Evolutionary conservation across 2,797 vertebrate genomes (phyloP).

Genomic region (Gadopsis marmoratus): DNA sequence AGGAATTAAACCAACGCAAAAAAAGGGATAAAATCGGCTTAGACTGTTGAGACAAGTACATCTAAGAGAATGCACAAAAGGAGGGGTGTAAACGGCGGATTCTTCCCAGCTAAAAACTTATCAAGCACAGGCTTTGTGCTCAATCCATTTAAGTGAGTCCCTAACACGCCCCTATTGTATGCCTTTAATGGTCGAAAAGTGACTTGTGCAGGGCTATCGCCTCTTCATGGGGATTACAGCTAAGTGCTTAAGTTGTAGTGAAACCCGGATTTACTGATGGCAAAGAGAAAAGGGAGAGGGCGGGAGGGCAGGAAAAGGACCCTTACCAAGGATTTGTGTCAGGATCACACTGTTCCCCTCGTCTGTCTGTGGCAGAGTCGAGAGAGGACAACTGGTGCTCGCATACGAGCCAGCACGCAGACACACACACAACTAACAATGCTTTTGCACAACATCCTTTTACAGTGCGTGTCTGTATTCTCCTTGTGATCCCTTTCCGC

Average conservation of each 20-base stretch:
- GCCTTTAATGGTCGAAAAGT: conserved; percentile 84
- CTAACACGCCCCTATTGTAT: conserved; percentile 84
- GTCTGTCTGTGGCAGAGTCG: conserved; percentile 70
- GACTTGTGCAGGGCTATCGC: conserved; percentile 83
- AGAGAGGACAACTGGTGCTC: conserved; percentile 71
- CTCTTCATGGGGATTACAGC: conserved; percentile 85
- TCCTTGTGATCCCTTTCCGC: conserved; percentile 56
- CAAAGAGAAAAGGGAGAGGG: conserved; percentile 76
- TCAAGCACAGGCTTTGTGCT: conserved; percentile 80
- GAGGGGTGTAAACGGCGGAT: conserved; percentile 82
- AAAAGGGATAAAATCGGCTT: conserved; percentile 82
- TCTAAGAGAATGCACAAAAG: conserved; percentile 84
- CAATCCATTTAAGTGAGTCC: conserved; percentile 86
- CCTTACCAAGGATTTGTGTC: conserved; percentile 84
- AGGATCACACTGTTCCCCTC: conserved; percentile 72
- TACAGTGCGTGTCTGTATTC: conserved; percentile 55
- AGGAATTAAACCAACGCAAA: conserved; percentile 84
- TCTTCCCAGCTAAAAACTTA: conserved; percentile 84
- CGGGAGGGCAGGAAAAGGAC: conserved; percentile 79
- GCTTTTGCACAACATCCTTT: conserved; percentile 56
- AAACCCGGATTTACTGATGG: conserved; percentile 85
- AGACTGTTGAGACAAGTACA: conserved; percentile 85
- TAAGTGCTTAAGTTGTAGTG: conserved; percentile 86
- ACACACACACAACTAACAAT: conserved; percentile 53
- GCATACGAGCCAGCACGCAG: conserved; percentile 45